phyloP scores from a whole-genome alignment of 2,797 vertebrate species.

The Coregonus suidteri region DNA sequence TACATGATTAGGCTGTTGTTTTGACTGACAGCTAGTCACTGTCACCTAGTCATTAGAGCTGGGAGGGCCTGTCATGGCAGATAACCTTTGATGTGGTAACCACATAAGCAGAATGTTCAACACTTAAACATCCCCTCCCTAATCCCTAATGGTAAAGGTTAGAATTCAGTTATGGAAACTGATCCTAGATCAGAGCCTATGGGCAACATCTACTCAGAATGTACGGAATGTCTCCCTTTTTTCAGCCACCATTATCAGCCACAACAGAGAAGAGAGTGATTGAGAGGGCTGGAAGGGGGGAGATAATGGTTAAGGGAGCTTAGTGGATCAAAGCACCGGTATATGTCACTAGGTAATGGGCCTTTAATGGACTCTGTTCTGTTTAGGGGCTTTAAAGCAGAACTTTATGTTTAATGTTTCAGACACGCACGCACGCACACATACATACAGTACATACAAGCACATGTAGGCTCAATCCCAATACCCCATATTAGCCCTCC shows the following conservation, averaged over 20 bases:
- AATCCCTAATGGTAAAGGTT: no score
- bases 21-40: slow-evolving; percentile 2
- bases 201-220: no score
- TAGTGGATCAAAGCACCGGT: neutral
- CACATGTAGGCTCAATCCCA: no score
- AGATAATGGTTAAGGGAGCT: neutral
- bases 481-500: no score
- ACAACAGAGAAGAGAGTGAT: neutral
- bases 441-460: no score
- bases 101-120: no score
- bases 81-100: neutral
- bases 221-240: neutral
- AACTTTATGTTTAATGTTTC: no score
- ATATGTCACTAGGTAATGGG: neutral
- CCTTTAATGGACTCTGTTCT: neutral
- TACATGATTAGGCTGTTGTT: neutral
- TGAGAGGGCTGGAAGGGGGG: neutral
- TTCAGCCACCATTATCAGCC: neutral
- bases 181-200: no score
- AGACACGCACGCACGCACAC: no score
- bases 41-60: neutral
- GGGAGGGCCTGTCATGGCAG: slow-evolving; percentile 2
- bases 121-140: no score
- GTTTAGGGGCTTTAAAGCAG: neutral
- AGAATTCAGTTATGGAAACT: no score